Percentiles rank a stretch among this genome's conserved stretches.
These are phyloP conservation scores for Galbula dea DNA, from an alignment of 2,113 vertebrate species.

Conservation along the genomic window DNA sequence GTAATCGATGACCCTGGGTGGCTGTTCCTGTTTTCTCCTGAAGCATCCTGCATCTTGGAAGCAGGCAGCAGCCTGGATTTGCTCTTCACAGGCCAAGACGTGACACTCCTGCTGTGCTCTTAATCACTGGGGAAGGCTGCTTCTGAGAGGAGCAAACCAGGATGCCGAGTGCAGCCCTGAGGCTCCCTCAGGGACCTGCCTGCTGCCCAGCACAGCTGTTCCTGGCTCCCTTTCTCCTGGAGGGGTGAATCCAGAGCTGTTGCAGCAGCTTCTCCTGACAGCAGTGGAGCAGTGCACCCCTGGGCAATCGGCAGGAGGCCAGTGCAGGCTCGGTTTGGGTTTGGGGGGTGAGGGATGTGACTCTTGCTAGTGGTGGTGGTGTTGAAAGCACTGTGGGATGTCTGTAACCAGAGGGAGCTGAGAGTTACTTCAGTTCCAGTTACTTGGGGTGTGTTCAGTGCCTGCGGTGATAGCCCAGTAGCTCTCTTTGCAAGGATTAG, in stretches of 20 bases:
- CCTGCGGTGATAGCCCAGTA: rapidly evolving
- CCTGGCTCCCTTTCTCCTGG: neutral
- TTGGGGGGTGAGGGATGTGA: no score
- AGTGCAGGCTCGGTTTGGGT: no score
- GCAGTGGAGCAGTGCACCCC: neutral
- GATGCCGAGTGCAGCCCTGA: neutral
- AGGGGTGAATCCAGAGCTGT: neutral
- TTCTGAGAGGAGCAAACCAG: neutral
- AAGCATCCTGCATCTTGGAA: neutral
- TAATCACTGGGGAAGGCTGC: neutral
- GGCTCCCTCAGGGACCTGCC: neutral
- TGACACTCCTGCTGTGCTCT: neutral
- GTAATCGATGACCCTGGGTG: neutral
- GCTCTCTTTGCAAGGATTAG: neutral
- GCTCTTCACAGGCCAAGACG: neutral
- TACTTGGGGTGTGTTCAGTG: rapidly evolving
- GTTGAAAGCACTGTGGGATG: no score
- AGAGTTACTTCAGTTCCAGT: neutral
- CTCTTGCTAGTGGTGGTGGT: no score
- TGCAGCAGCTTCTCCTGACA: neutral
- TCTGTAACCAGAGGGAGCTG: no score
- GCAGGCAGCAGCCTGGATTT: neutral
- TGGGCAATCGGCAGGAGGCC: neutral
- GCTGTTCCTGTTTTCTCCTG: neutral
- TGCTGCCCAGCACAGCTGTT: neutral